A percentile compares a stretch with the other conserved stretches of the same genome.
Evolutionary conservation across 1,140 invertebrate species (phyloP).

Genomic region (Solen grandis): DNA sequence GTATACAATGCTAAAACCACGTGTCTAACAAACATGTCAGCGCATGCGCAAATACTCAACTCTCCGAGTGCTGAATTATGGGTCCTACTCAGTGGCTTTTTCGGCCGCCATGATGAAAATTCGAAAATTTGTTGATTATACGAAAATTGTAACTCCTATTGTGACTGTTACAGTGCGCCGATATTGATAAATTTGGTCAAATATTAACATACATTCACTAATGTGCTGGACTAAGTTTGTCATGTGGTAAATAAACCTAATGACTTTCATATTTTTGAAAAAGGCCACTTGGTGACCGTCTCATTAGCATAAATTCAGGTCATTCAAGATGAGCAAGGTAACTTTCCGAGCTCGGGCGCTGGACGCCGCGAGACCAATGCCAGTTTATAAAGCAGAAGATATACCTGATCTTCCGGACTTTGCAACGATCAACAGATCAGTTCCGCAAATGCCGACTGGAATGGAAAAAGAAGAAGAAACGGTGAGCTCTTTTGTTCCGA

Average conservation of each 20-base stretch:
- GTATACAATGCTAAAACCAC: too few species aligned
- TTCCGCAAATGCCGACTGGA: slow-evolving; percentile 99
- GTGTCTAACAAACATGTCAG: too few species aligned
- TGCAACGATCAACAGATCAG: slow-evolving; percentile 98
- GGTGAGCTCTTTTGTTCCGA: slow-evolving; percentile 86
- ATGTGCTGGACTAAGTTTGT: slow-evolving; percentile 1
- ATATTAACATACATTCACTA: slow-evolving; percentile 45
- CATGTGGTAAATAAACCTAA: slow-evolving; percentile 26
- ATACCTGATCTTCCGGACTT: slow-evolving; percentile 98
- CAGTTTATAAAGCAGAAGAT: slow-evolving; percentile 97
- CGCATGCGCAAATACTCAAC: slow-evolving; percentile 33
- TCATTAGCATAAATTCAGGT: slow-evolving; percentile 79
- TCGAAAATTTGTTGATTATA: slow-evolving; percentile 64
- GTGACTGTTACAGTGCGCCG: slow-evolving; percentile 30
- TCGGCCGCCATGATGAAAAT: slow-evolving; percentile 80
- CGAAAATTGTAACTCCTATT: slow-evolving; percentile 25
- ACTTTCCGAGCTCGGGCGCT: slow-evolving; percentile 99
- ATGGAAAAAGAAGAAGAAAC: slow-evolving; percentile 99
- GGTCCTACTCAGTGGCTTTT: slow-evolving; percentile 65
- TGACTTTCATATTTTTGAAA: slow-evolving; percentile 57
- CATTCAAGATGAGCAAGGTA: slow-evolving; percentile 88
- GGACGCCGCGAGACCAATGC: slow-evolving; percentile 98
- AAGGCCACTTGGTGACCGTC: slow-evolving; percentile 67
- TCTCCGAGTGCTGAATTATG: slow-evolving; percentile 26
- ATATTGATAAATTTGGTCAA: slow-evolving; percentile 12